Evolutionary conservation across 2,888 invertebrate genomes (phyloP).

Genomic region (Synanthedon myopaeformis): DNA sequence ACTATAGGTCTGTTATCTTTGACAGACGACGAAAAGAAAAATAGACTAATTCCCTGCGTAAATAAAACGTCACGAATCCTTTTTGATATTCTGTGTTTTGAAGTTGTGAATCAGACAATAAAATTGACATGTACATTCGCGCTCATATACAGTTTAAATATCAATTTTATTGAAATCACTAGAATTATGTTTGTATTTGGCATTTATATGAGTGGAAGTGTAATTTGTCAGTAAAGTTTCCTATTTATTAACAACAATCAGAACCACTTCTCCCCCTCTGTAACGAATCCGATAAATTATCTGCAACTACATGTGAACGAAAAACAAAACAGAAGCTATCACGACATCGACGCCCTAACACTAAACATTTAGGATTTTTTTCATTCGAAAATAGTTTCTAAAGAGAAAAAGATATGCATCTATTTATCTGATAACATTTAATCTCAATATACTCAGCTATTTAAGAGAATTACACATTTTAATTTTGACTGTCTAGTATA

Average conservation of each 20-base stretch:
- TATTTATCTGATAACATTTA: conserved; percentile 61
- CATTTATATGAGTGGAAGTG: conserved; percentile 13
- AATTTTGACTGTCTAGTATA: conserved; percentile 32
- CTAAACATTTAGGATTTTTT: conserved; percentile 47
- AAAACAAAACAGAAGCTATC: conserved; percentile 40
- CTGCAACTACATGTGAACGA: conserved; percentile 1
- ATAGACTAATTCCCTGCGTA: too few relatives aligned
- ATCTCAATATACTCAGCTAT: conserved; percentile 40
- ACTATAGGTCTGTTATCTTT: too few relatives aligned
- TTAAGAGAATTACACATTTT: conserved; percentile 28
- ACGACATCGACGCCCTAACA: conserved; percentile 60
- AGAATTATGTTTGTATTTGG: not conserved
- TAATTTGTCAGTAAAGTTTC: conserved; percentile 21
- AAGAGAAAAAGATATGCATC: conserved; percentile 68
- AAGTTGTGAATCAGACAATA: conserved; percentile 16
- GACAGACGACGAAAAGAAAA: too few relatives aligned
- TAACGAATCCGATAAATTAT: not conserved
- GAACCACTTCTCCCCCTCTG: not conserved
- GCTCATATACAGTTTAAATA: not conserved
- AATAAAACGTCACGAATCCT: not conserved
- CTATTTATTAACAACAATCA: not conserved
- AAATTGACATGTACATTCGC: conserved; percentile 14
- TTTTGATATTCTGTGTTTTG: not conserved
- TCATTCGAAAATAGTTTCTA: conserved; percentile 59
- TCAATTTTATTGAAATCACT: conserved; percentile 5